Evolutionary conservation across 2,888 invertebrate genomes (phyloP).

Genomic region (Tetanocera ferruginea): DNA sequence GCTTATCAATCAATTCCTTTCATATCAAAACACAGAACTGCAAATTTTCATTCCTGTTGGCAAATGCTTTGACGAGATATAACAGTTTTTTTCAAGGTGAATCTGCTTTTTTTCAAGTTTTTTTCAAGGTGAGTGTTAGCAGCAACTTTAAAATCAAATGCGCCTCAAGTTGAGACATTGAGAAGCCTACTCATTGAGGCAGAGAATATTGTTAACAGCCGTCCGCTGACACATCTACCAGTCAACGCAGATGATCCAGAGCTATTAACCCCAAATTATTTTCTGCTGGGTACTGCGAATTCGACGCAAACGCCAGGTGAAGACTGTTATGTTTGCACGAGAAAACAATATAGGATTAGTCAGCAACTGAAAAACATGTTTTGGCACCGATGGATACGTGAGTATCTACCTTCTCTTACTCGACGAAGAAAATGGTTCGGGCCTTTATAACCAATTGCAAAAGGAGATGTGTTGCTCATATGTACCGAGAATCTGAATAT

Average conservation of each 20-base stretch:
- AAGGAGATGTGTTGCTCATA: too few species aligned
- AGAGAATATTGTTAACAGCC: constrained; percentile 39
- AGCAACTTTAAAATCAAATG: constrained; percentile 30
- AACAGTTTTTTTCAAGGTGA: too few species aligned
- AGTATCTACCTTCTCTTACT: background rate
- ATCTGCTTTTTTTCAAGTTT: too few species aligned
- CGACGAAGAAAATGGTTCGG: constrained; percentile 13
- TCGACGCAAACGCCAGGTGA: constrained; percentile 5
- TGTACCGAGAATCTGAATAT: too few species aligned
- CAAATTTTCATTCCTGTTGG: too few species aligned
- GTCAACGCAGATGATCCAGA: too few species aligned
- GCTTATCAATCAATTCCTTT: too few species aligned
- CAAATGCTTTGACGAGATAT: too few species aligned
- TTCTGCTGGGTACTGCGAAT: background rate
- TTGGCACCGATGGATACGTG: constrained; percentile 30
- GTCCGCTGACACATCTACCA: constrained; percentile 38
- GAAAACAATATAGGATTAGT: constrained; percentile 25
- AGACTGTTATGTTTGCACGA: constrained; percentile 11
- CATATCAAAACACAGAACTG: too few species aligned
- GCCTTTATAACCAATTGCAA: background rate
- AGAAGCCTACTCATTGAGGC: constrained; percentile 39
- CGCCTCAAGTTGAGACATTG: constrained; percentile 35
- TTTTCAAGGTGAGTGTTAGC: too few species aligned
- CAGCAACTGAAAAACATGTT: constrained; percentile 34
- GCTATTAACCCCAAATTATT: background rate